Evolutionary conservation across 2,113 vertebrate genomes (phyloP), one percentile per base, ranked within the genome.

Genomic region (Alces alces): DNA sequence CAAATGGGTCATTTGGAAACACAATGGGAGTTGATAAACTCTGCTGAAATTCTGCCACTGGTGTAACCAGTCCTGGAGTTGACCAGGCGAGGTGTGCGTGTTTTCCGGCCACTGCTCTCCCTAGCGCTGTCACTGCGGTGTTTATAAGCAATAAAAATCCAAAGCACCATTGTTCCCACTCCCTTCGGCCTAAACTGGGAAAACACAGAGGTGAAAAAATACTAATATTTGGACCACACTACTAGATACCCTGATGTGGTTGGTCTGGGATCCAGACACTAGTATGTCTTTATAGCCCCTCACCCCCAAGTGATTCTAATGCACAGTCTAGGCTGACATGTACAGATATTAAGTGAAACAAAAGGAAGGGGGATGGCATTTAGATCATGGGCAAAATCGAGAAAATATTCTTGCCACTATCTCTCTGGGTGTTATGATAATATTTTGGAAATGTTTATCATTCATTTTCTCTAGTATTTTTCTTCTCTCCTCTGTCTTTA

Each of bases 61-160:
- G 7, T 3, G 4, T 7, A 25, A 6, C 2, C 2, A 0, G 21
- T 43, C 58, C 30, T 0, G 15, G 28, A 7, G 12, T 0, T 54
- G 82, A 4, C 23, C 27, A 28, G 30, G 14, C 1, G 4, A 23
- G 1, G 6, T 3, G 19, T 3, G 47, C 64, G 7, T 28, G 7
- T 28, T 36, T 66, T 11, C 39, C 11, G 11, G 14, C 6, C 55
- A 7, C 1, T 3, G 8, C 52, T 43, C 7, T 43, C 8, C 23
- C 36, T 19, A 21, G 36, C 6, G 6, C 1, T 4, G 33, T 30
- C 39, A 12, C 17, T 1, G 2, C 14, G 17, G 2, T 14, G 14
- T 52, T 84, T 45, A 58, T 8, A 58, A 52, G 33, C 28, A 36
- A 13, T 15, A 61, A 11, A 57, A 66, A 13, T 1, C 21, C 54